These are phyloP conservation scores for Cheilosia variabilis DNA, from an alignment of 2,888 invertebrate genomes.

Conservation along the genomic window DNA sequence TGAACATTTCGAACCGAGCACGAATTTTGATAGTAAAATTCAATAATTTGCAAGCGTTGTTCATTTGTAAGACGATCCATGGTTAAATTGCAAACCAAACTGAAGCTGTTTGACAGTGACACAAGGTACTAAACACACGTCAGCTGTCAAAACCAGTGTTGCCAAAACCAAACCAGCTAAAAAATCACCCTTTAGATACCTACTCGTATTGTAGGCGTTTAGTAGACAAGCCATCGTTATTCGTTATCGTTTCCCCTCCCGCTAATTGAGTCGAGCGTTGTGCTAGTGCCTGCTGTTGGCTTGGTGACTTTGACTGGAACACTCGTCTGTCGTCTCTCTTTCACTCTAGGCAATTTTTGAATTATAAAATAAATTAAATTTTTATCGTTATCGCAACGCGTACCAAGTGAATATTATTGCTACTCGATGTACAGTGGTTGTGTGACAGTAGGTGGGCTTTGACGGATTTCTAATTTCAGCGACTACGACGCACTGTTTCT, in stretches of 20 bases:
- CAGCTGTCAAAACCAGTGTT: too few species aligned
- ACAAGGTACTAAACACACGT: too few species aligned
- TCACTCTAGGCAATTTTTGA: background rate
- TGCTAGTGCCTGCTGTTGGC: background rate
- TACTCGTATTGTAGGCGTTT: conserved; percentile 39
- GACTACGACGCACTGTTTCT: conserved; percentile 17
- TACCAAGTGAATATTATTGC: conserved; percentile 50
- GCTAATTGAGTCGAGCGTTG: conserved; percentile 9
- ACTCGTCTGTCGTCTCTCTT: background rate
- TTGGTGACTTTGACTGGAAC: conserved; percentile 7
- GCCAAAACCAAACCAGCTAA: too few species aligned
- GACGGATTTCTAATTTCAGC: conserved; percentile 59
- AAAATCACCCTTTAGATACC: too few species aligned
- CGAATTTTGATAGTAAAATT: too few species aligned
- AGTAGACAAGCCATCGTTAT: conserved; percentile 6
- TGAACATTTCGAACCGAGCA: too few species aligned
- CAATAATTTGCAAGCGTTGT: too few species aligned
- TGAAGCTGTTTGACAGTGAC: too few species aligned
- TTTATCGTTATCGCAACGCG: conserved; percentile 46
- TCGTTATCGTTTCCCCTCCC: conserved; percentile 24
- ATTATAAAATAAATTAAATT: conserved; percentile 43
- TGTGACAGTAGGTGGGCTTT: conserved; percentile 56
- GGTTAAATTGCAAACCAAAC: too few species aligned
- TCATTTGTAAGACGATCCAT: too few species aligned
- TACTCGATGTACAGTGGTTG: conserved; percentile 9